phyloP scores from a whole-genome alignment of 35 echinoderm and acorn worm genomes.

The Chiridota heheva region DNA sequence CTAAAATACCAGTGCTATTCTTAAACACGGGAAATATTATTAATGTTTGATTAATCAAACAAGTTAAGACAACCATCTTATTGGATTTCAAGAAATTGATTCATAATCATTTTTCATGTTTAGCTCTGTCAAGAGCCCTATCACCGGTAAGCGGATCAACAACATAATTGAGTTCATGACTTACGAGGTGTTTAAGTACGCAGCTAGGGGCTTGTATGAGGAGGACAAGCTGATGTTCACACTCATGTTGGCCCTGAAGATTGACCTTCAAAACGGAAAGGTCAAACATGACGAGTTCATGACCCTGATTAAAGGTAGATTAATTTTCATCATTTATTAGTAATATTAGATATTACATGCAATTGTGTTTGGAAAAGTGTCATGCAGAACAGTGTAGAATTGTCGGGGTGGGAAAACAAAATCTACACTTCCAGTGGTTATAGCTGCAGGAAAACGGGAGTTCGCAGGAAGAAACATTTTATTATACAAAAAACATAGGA shows the following conservation, averaged over 20 bases:
- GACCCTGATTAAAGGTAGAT: slow-evolving; percentile 88
- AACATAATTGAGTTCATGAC: slow-evolving; percentile 99
- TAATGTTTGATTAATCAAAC: no score
- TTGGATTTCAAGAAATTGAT: no score
- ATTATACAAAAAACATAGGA: no score
- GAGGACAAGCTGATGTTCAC: slow-evolving; percentile 92
- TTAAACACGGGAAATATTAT: no score
- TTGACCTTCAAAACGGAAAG: slow-evolving; percentile 82
- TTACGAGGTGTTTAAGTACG: slow-evolving; percentile 84
- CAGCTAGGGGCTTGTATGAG: slow-evolving; percentile 86
- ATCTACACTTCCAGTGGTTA: no score
- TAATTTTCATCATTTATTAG: background rate
- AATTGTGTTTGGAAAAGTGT: background rate
- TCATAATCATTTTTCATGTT: background rate
- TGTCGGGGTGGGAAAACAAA: no score
- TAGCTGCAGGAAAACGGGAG: no score
- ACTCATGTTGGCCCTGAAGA: slow-evolving; percentile 80
- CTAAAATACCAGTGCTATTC: no score
- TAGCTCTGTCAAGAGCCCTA: slow-evolving; percentile 92
- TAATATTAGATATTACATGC: background rate
- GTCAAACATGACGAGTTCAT: slow-evolving; percentile 94
- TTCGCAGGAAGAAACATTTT: no score
- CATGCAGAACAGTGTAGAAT: no score
- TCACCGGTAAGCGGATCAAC: slow-evolving; percentile 84
- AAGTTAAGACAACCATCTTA: no score